phyloP scores from a whole-genome alignment of 2,888 invertebrate genomes.

The Drosophila nr. perissopoda region DNA sequence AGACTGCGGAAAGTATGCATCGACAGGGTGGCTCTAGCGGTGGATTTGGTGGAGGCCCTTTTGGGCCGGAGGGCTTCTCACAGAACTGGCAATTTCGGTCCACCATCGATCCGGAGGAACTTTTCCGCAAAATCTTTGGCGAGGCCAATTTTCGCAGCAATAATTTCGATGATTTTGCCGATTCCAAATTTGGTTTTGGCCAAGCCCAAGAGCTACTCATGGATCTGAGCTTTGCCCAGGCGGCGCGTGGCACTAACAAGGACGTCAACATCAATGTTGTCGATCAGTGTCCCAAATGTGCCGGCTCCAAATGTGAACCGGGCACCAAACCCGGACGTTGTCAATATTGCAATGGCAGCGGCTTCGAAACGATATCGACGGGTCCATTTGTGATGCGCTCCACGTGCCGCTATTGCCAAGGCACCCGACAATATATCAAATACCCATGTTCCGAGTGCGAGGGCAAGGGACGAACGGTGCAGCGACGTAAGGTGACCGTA shows the following conservation, averaged over 20 bases:
- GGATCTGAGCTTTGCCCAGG: slow-evolving; percentile 96
- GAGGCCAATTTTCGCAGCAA: slow-evolving; percentile 90
- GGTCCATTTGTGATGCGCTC: slow-evolving; percentile 99
- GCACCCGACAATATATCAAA: slow-evolving; percentile 94
- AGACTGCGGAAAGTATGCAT: slow-evolving; percentile 94
- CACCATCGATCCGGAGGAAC: slow-evolving; percentile 96
- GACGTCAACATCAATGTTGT: slow-evolving; percentile 96
- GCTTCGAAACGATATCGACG: slow-evolving; percentile 95
- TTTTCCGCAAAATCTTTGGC: slow-evolving; percentile 98
- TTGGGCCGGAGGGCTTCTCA: slow-evolving; percentile 87
- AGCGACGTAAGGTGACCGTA: slow-evolving; percentile 94
- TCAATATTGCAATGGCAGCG: slow-evolving; percentile 97
- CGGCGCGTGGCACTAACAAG: slow-evolving; percentile 97
- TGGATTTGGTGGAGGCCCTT: slow-evolving; percentile 77
- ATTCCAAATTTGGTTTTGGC: slow-evolving; percentile 95
- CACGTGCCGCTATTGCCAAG: slow-evolving; percentile 96
- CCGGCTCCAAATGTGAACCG: slow-evolving; percentile 93
- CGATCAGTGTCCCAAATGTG: slow-evolving; percentile 96
- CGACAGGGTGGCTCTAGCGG: slow-evolving; percentile 87
- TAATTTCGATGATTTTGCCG: slow-evolving; percentile 93
- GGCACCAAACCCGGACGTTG: slow-evolving; percentile 97
- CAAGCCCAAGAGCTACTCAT: slow-evolving; percentile 96
- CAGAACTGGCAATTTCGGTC: slow-evolving; percentile 95
- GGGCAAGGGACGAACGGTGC: slow-evolving; percentile 95
- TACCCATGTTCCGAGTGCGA: slow-evolving; percentile 96